Evolutionary conservation across 2,113 vertebrate species (phyloP).

Genomic region (Equus quagga): DNA sequence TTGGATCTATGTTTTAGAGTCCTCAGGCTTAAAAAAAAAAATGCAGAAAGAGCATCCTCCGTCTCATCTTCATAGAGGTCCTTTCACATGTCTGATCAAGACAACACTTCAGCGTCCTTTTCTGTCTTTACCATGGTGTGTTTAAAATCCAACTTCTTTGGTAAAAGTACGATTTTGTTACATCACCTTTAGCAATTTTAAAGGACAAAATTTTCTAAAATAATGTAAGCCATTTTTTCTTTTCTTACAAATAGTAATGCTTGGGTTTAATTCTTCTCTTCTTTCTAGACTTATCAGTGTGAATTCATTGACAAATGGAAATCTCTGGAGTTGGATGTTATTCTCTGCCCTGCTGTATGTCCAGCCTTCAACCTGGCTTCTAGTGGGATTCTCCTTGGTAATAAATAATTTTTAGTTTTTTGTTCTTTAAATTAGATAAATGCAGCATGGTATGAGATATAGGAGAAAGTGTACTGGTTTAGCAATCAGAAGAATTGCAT

Average conservation of each 20-base stretch:
- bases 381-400: neutral
- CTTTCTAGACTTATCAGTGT: neutral
- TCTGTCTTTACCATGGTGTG: neutral
- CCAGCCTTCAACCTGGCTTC: neutral
- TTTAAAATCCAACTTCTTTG: neutral
- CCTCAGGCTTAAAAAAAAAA: neutral
- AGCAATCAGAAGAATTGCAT: neutral
- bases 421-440: neutral
- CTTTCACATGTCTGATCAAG: neutral
- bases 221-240: neutral
- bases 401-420: neutral
- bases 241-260: neutral
- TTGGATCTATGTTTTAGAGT: neutral
- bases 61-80: neutral
- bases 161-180: neutral
- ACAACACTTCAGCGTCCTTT: neutral
- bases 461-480: neutral
- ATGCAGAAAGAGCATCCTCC: neutral
- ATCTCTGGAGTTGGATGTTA: no score
- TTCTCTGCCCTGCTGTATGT: neutral
- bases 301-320: neutral
- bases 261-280: neutral
- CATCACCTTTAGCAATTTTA: neutral
- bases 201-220: neutral
- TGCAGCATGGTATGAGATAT: neutral